Evolutionary conservation across 2,888 invertebrate species (phyloP), one percentile per base, ranked within the genome.

Genomic region (Petrolisthes cinctipes): DNA sequence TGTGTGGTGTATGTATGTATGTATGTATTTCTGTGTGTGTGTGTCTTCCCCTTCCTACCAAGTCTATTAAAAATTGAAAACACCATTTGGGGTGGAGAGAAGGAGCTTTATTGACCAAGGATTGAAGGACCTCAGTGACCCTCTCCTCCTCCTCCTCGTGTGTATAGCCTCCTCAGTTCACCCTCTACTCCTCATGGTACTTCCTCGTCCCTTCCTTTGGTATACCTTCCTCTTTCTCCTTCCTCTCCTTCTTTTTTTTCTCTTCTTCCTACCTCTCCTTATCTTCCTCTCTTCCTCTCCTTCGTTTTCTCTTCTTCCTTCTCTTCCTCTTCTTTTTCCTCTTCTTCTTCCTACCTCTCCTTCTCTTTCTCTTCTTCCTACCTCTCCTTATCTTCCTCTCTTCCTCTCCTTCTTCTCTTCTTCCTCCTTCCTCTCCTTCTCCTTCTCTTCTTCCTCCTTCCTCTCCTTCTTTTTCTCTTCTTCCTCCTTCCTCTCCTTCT

Each of bases 341-440:
- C 23, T n/a, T 61, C 14, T 20, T 66, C 0, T 4, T 61, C 57
- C 17, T 79, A 3, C 3, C 11, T 81, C 17, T 1, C 23, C 6
- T 53, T 54, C 14, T 79, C 20, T 5, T 17, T 17, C 53, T 54
- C 20, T n/a, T 53, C 4, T 14, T 54, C n/a, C 3, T 54, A 11
- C 3, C n/a, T 79, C n/a, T 53, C 20, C n/a, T 17, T 79, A 37
- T 23, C n/a, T n/a, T n/a, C n/a, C n/a, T 6, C n/a, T 79, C n/a
- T 53, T 53, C n/a, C 14, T 79, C 14, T 23, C 14, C 14, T 6
- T 61, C 51, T 23, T 11, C 51, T 14, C 6, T 9, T 6, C 7
- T 6, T 75, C n/a, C n/a, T 75, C 23, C 75, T 75, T 75, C n/a
- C 6, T n/a, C 75, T 75, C n/a, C n/a, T 75, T 6, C n/a, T 75